Base-by-base conservation (phyloP, 2,113 vertebrate genomes). In the Prinia subflava region DNA sequence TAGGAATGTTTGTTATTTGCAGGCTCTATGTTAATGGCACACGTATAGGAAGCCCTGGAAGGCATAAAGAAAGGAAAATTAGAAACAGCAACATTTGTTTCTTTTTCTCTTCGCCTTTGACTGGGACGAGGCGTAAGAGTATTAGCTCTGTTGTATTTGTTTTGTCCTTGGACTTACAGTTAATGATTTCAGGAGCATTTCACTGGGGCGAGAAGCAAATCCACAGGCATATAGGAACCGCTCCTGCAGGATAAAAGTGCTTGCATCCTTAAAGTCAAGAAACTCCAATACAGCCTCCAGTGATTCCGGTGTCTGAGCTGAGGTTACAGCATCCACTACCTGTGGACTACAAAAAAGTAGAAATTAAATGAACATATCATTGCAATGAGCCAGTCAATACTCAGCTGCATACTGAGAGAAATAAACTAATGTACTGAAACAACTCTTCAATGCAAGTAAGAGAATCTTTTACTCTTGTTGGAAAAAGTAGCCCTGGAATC, bases 191-290 rank as follows among this genome's bases (percentile, higher is more conserved):
- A 99, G 98, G 96, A 99, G 98, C 13, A 69, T 97, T 95, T 99
- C 99, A 28, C 97, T 98, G 11, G 99, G 99, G 70, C 99, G 99
- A 55, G 99, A 99, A 44, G 99, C 98, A 88, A 99, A 99, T 71
- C 99, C 99, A 87, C 98, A 99, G 57, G 99, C 99, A 24, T 99
- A 99, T 25, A 99, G 98, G 90, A 99, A 99, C 44, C 99, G 97
- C 87, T 99, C 99, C 96, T 99, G 99, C 64, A 99, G 97, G 53
- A 98, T 31, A 37, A 97, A 75, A 59, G 97, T 97, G 52, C 98
- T 98, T 77, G 97, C 89, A 62, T 99, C 98, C 31, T 98, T 98
- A 95, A 99, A 99, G 98, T 99, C 98, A 75, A 99, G 96, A 92
- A 99, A 99, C 60, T 98, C 97, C 91, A 99, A 94, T 37, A 99